phyloP scores from a whole-genome alignment of 2,888 invertebrate species.

The Protophormia terraenovae region DNA sequence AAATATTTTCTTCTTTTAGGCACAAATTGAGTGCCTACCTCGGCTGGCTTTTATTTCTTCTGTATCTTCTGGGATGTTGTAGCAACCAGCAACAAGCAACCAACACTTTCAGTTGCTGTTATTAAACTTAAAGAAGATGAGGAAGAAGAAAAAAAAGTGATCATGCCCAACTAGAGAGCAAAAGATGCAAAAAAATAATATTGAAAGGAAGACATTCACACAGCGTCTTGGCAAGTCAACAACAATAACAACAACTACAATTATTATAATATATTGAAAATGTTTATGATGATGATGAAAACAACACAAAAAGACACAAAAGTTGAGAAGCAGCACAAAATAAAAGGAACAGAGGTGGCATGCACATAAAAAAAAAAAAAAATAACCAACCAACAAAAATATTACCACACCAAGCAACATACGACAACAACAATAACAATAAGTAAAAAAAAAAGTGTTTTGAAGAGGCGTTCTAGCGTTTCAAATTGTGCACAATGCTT shows the following conservation, averaged over 20 bases:
- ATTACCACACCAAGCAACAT: conserved; percentile 15
- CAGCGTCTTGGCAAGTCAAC: conserved; percentile 44
- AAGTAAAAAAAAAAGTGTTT: conserved; percentile 73
- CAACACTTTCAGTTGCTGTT: conserved; percentile 36
- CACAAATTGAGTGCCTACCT: conserved; percentile 10
- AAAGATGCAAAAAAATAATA: neutral
- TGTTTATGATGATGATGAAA: conserved; percentile 50
- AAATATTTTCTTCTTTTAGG: conserved; percentile 58
- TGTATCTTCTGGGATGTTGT: too few relatives aligned
- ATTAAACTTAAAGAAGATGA: neutral
- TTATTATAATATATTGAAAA: conserved; percentile 63
- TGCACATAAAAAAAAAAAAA: neutral
- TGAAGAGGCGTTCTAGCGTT: conserved; percentile 80
- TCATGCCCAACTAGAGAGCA: conserved; percentile 22
- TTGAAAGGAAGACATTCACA: conserved; percentile 31
- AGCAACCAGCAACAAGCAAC: neutral
- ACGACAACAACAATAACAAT: conserved; percentile 34
- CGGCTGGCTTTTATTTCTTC: too few relatives aligned
- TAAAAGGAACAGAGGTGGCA: neutral
- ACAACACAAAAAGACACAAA: conserved; percentile 43
- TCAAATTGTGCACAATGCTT: conserved; percentile 71
- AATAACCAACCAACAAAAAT: too few relatives aligned
- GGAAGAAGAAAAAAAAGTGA: neutral
- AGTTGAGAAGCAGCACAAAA: too few relatives aligned
- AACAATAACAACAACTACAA: conserved; percentile 63